A percentile compares a stretch with the other conserved stretches of the same genome.
phyloP scores from a whole-genome alignment of 2,113 vertebrate genomes.

The Crypturellus undulatus region DNA sequence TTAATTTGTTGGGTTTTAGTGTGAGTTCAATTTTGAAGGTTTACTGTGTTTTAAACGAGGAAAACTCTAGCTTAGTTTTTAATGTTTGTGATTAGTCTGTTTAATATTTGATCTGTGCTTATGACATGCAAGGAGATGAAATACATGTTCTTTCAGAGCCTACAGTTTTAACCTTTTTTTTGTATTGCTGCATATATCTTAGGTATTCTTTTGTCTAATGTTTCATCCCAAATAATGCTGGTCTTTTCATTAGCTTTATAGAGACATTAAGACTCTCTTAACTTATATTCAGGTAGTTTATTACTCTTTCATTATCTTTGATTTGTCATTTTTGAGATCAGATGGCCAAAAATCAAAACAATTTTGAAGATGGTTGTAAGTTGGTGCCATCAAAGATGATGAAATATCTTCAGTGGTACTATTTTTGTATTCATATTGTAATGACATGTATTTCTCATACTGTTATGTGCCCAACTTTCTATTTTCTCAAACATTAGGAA shows the following conservation, averaged over 20 bases:
- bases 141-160: neutral
- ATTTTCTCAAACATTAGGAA: slow-evolving; percentile 17
- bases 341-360: slow-evolving; percentile 11
- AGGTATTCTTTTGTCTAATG: neutral
- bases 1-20: neutral
- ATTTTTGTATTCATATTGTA: slow-evolving; percentile 12
- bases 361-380: neutral
- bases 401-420: neutral
- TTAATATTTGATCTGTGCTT: neutral
- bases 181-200: neutral
- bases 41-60: neutral
- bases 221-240: neutral
- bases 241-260: neutral
- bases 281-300: neutral
- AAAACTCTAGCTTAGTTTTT: neutral
- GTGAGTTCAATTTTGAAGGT: neutral
- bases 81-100: neutral
- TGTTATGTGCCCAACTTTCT: neutral
- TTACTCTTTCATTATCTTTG: neutral
- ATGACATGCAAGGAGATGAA: neutral
- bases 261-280: neutral
- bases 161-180: neutral
- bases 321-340: slow-evolving; percentile 7
- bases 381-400: neutral
- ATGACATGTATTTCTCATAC: neutral